Conservation (phyloP, 2,113 vertebrate genomes). For the Anolis carolinensis region DNA sequence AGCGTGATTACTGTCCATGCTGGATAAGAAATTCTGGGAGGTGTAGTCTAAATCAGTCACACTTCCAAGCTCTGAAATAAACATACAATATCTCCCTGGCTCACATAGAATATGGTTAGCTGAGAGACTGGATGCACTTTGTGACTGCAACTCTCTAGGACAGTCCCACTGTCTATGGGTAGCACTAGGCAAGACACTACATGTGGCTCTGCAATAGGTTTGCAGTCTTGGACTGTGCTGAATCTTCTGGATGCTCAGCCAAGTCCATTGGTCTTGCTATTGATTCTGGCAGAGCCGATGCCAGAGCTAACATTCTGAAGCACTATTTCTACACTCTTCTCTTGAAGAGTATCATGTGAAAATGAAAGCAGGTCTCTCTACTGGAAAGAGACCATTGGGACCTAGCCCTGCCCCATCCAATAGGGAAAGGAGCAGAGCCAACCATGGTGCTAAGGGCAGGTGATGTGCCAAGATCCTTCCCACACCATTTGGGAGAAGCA, state of each 20-base stretch:
- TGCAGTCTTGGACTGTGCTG: background rate
- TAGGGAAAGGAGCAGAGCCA: background rate
- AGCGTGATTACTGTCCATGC: no score
- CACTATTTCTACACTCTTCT: background rate
- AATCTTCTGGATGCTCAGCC: background rate
- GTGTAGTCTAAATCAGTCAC: background rate
- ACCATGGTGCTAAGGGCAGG: conserved; percentile 22
- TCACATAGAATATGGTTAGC: background rate
- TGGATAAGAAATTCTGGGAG: background rate
- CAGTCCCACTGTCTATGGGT: background rate
- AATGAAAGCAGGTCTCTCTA: conserved; percentile 15
- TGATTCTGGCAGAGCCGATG: conserved; percentile 5
- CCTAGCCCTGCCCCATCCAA: conserved; percentile 35
- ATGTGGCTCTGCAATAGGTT: background rate
- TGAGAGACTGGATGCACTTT: background rate
- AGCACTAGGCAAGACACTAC: background rate
- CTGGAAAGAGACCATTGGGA: conserved; percentile 21
- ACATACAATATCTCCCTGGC: background rate
- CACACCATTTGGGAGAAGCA: background rate
- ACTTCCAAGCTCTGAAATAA: background rate
- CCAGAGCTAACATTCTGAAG: background rate
- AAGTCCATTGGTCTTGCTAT: background rate
- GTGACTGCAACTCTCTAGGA: background rate
- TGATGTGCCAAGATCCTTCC: conserved; percentile 5
- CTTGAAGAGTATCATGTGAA: background rate